Evolutionary conservation across 2,888 invertebrate species (phyloP).

Genomic region (Pomacea canaliculata): DNA sequence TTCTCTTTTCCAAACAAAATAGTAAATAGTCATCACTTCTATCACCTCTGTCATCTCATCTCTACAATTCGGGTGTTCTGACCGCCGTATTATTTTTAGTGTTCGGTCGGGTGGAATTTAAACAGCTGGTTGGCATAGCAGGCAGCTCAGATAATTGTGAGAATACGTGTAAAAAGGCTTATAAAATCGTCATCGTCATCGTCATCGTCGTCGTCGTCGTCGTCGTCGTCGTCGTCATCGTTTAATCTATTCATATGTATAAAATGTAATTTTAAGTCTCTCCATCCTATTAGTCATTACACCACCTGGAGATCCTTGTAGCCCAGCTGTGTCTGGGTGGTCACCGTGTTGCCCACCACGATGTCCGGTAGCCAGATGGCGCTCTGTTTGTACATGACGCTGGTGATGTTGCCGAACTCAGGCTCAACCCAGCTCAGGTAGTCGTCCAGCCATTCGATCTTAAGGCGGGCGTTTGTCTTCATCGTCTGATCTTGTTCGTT

Average conservation of each 20-base stretch:
- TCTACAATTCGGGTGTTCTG: too few species aligned
- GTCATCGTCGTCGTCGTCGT: constrained; percentile 4
- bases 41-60: too few species aligned
- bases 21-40: too few species aligned
- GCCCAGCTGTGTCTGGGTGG: constrained; percentile 20
- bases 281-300: not conserved
- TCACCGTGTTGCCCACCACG: constrained; percentile 24
- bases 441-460: constrained; percentile 17
- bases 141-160: too few species aligned
- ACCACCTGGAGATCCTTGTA: constrained; percentile 13
- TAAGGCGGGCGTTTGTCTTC: constrained; percentile 7
- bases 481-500: constrained; percentile 23
- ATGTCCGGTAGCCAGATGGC: constrained; percentile 34
- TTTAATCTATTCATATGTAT: too few species aligned
- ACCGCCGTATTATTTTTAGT: too few species aligned
- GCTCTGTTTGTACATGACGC: constrained; percentile 22
- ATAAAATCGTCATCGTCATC: constrained; percentile 6
- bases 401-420: constrained; percentile 9
- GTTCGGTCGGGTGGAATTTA: too few species aligned
- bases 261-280: too few species aligned
- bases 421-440: constrained; percentile 24
- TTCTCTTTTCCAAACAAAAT: too few species aligned
- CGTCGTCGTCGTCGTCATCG: not conserved
- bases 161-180: too few species aligned
- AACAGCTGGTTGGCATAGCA: too few species aligned